Evolutionary conservation across 2,797 vertebrate species (phyloP).

Genomic region (Lepidocolaptes lacrymiger): DNA sequence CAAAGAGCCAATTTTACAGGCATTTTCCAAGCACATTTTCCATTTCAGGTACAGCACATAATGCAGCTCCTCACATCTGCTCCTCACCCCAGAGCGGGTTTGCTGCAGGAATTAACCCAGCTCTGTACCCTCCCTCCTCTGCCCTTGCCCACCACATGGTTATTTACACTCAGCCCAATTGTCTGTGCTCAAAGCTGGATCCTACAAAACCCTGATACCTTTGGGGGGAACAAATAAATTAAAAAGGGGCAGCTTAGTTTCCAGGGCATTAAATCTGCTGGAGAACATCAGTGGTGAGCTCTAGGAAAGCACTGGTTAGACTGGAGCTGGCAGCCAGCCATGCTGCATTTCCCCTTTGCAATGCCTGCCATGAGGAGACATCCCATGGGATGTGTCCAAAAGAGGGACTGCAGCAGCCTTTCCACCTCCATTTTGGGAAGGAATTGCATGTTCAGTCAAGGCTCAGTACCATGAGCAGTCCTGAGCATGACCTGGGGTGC

Average conservation of each 20-base stretch:
- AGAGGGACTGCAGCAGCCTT: background rate
- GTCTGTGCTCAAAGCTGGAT: background rate
- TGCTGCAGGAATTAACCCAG: background rate
- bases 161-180: background rate
- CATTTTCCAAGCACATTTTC: background rate
- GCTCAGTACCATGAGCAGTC: background rate
- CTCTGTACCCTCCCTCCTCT: background rate
- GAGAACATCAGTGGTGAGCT: background rate
- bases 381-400: fast-evolving
- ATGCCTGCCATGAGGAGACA: background rate
- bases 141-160: background rate
- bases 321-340: background rate
- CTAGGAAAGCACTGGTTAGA: fast-evolving
- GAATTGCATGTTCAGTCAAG: background rate
- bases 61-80: background rate
- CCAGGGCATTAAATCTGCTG: background rate
- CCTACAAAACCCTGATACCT: background rate
- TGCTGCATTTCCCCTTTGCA: background rate
- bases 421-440: background rate
- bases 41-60: background rate
- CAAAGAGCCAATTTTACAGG: background rate
- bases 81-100: background rate
- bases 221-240: no score
- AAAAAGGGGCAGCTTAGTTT: background rate
- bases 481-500: background rate